A percentile compares a stretch with the other conserved stretches of the same genome.
Conservation (phyloP, 1,140 invertebrate genomes). For the Chrysoperla carnea region DNA sequence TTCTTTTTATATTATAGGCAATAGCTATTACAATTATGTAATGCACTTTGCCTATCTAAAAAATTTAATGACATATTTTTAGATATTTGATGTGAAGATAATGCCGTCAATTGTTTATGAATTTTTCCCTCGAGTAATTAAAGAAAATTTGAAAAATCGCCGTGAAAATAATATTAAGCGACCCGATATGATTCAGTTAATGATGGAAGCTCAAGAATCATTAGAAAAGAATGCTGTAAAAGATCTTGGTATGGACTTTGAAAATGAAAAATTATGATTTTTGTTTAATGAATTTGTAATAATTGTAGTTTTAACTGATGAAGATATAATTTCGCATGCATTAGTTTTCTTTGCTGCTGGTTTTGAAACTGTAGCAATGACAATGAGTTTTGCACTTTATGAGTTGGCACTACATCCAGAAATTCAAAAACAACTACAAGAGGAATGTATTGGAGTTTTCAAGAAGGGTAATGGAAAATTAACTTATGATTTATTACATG, state of each 20-base stretch:
- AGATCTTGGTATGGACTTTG: constrained; percentile 20
- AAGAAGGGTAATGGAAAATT: constrained; percentile 14
- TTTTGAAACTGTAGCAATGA: constrained; percentile 37
- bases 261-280: constrained; percentile 5
- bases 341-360: constrained; percentile 22
- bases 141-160: too few species aligned
- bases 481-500: constrained; percentile 24
- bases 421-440: constrained; percentile 31
- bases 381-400: constrained; percentile 27
- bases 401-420: constrained; percentile 35
- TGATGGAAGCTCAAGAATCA: too few species aligned
- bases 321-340: constrained; percentile 9
- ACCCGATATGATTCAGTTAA: too few species aligned
- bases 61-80: too few species aligned
- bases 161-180: too few species aligned
- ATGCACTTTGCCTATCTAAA: too few species aligned
- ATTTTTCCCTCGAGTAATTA: too few species aligned
- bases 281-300: constrained; percentile 4
- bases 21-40: too few species aligned
- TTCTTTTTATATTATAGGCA: too few species aligned
- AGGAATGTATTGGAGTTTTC: constrained; percentile 29
- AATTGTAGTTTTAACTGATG: constrained; percentile 16
- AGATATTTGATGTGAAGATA: too few species aligned
- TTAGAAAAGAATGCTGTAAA: constrained; percentile 15
- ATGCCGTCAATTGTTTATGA: too few species aligned